Base-by-base conservation (phyloP, 1,140 invertebrate genomes). In the Hydropsyche tenuis region DNA sequence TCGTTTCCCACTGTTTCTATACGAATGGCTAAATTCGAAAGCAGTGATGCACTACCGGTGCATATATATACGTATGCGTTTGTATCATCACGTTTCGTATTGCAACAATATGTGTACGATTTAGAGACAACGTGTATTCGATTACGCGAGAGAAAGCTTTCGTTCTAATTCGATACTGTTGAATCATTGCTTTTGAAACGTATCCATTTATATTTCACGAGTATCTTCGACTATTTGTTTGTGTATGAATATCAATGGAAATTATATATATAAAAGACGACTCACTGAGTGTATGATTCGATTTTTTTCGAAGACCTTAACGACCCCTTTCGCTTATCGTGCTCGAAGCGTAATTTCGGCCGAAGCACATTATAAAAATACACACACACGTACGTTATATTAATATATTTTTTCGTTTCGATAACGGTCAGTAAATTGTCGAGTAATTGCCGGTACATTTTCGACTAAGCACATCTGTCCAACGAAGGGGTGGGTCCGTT, bases 391-490 rank as follows among this genome's bases (percentile, higher is more conserved):
- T 37, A 48, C 48, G 14, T n/a, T 16, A 18, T 20, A 53, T 53
- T 53, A 1, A 53, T 20, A 18, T 16, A 18, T 18, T 53, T 60
- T 60, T 60, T 25, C 22, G 23, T 60, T 37, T 37, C 56, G 56
- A 60, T 60, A 60, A 60, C 56, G 56, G 56, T 60, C 56, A 60
- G 56, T 60, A 60, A 60, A 60, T 60, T 60, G 56, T 60, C 56
- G 56, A 60, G 56, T 60, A 60, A 60, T 60, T 60, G 20, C 22
- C 22, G 56, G 56, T 60, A 60, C 56, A 60, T 60, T 60, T 60
- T 60, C 56, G 20, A 60, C 20, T 25, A 12, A 22, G 23, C 20
- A 56, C 56, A 60, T 18, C 56, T 60, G 56, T 60, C 22, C 56
- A 23, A 60, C 12, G 23, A 60, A 60, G 56, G 56, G 56, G 51